Conservation (phyloP, 2,888 invertebrate species). For the Leptinotarsa haldemani region DNA sequence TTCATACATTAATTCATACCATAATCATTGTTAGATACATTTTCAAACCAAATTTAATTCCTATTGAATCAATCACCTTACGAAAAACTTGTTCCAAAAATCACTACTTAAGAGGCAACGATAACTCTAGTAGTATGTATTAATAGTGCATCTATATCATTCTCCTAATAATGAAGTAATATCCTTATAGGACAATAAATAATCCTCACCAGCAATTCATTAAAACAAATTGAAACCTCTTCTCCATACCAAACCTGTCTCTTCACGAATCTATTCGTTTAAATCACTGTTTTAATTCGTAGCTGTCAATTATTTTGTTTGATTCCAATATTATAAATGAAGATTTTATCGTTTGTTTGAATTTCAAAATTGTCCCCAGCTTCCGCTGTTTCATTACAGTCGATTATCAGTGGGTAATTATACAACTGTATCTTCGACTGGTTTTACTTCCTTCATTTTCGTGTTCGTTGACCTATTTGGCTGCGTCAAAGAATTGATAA, state of each 20-base stretch:
- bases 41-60: too few relatives aligned
- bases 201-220: conserved; percentile 19
- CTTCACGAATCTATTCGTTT: background rate
- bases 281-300: conserved; percentile 5
- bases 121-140: background rate
- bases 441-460: background rate
- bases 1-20: too few relatives aligned
- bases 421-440: conserved; percentile 17
- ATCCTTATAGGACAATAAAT: conserved; percentile 16
- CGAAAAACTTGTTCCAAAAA: background rate
- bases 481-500: background rate
- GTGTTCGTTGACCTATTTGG: conserved; percentile 8
- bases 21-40: too few relatives aligned
- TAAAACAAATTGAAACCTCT: conserved; percentile 17
- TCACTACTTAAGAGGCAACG: background rate
- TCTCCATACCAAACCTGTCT: conserved; percentile 9
- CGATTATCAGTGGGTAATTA: background rate
- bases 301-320: conserved; percentile 29
- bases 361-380: conserved; percentile 18
- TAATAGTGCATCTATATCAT: conserved; percentile 8
- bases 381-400: conserved; percentile 28
- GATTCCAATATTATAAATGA: conserved; percentile 23
- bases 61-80: too few relatives aligned
- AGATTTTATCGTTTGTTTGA: conserved; percentile 19
- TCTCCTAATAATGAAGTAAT: conserved; percentile 5